These are phyloP conservation scores for Callosobruchus maculatus DNA, from an alignment of 2,888 invertebrate genomes.

Conservation along the genomic window DNA sequence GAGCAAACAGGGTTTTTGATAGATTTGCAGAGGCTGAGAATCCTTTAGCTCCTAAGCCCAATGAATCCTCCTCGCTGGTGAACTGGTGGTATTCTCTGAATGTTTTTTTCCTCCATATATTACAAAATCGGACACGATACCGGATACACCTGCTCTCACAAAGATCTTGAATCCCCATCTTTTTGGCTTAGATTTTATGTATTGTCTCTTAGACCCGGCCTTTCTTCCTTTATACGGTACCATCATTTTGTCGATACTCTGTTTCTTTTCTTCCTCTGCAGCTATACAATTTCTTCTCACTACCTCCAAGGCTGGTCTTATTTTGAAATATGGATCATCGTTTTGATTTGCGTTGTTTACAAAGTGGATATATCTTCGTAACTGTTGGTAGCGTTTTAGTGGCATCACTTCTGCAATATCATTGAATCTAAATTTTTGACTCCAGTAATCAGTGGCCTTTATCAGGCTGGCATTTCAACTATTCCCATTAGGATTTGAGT, in stretches of 20 bases:
- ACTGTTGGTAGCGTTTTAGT: conserved; percentile 21
- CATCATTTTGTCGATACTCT: conserved; percentile 21
- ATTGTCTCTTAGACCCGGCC: conserved; percentile 3
- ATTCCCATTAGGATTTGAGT: conserved; percentile 14
- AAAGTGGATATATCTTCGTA: conserved; percentile 20
- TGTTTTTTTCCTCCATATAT: conserved; percentile 17
- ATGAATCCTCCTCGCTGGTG: not conserved
- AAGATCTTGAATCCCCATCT: conserved; percentile 25
- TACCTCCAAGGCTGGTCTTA: conserved; percentile 14
- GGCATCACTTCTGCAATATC: conserved; percentile 20
- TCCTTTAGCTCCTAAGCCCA: conserved; percentile 5
- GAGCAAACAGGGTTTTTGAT: conserved; percentile 2
- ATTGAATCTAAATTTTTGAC: conserved; percentile 9
- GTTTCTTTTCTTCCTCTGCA: conserved; percentile 13
- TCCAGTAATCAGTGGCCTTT: conserved; percentile 24
- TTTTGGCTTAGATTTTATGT: conserved; percentile 14
- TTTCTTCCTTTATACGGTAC: conserved; percentile 9
- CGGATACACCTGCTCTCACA: conserved; percentile 13
- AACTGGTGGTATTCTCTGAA: conserved; percentile 5
- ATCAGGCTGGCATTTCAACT: conserved; percentile 13
- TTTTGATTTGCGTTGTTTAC: conserved; percentile 12
- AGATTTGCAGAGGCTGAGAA: conserved; percentile 6
- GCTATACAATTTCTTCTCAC: conserved; percentile 14
- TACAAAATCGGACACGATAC: conserved; percentile 18
- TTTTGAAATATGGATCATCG: conserved; percentile 13